Evolutionary conservation across 2,113 vertebrate species (phyloP).

Genomic region (Dinomys branickii): DNA sequence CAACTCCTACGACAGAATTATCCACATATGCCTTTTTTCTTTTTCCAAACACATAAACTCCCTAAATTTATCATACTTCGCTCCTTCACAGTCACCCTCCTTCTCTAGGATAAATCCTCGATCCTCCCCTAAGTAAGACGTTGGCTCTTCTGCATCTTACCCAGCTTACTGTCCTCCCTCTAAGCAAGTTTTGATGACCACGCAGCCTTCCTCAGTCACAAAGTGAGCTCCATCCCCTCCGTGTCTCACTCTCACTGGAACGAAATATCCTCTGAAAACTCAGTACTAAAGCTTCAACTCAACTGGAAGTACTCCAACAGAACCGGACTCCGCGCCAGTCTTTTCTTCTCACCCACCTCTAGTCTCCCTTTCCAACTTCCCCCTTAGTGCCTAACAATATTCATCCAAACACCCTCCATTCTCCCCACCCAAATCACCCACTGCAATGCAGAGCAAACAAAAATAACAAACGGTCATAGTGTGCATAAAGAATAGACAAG

Average conservation of each 20-base stretch:
- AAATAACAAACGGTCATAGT: not conserved
- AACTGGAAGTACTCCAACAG: not conserved
- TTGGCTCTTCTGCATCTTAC: not conserved
- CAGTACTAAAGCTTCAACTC: not conserved
- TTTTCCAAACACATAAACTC: not conserved
- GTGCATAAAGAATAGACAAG: not conserved
- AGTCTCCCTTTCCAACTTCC: not conserved
- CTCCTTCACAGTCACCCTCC: not conserved
- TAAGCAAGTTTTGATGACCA: not conserved
- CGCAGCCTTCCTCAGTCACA: not conserved
- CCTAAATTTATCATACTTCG: not conserved
- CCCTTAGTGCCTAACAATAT: not conserved
- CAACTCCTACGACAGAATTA: not conserved
- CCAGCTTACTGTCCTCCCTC: not conserved
- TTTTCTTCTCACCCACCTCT: not conserved
- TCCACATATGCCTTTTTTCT: not conserved
- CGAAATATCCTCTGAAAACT: not conserved
- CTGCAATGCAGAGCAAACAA: not conserved
- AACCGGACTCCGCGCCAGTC: not conserved
- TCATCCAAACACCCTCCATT: not conserved
- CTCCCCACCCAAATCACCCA: not conserved
- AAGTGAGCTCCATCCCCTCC: not conserved
- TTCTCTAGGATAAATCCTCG: not conserved
- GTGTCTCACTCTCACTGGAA: not conserved
- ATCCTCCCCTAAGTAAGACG: not conserved